A percentile compares a stretch with the other conserved stretches of the same genome.
phyloP scores from a whole-genome alignment of 2,888 invertebrate species.

The Aspidiotus rigidus region DNA sequence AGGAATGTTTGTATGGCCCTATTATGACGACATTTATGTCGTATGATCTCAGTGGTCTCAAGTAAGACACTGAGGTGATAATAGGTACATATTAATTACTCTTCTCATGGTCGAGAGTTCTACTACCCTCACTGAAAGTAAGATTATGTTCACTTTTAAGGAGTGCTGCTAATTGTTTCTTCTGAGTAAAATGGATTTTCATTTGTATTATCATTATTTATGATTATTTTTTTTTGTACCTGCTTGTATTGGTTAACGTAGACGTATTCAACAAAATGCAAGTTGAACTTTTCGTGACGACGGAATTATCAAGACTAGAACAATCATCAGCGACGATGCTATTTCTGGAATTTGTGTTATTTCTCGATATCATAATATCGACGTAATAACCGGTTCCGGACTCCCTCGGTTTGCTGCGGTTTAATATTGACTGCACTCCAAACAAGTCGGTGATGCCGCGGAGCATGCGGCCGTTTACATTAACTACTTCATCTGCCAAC shows the following conservation, averaged over 20 bases:
- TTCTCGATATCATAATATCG: slow-evolving; percentile 40
- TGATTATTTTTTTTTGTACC: no score
- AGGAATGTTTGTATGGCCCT: no score
- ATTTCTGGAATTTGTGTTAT: slow-evolving; percentile 13
- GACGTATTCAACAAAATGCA: slow-evolving; percentile 26
- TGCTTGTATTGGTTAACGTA: slow-evolving; percentile 6
- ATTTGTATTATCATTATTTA: no score
- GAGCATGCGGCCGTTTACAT: slow-evolving; percentile 45
- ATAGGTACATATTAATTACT: no score
- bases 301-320: slow-evolving; percentile 15
- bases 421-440: slow-evolving; percentile 40
- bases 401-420: slow-evolving; percentile 34
- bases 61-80: no score
- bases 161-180: no score
- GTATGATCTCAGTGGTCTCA: no score
- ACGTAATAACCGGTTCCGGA: slow-evolving; percentile 39
- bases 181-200: no score
- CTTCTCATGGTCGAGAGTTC: no score
- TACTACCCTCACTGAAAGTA: no score
- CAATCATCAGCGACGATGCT: slow-evolving; percentile 14
- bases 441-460: slow-evolving; percentile 42
- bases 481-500: slow-evolving; percentile 46
- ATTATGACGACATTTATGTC: no score
- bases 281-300: slow-evolving; percentile 18
- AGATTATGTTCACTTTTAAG: no score